Base-by-base conservation (phyloP, 1,140 invertebrate genomes). In the Zeugodacus cucurbitae region DNA sequence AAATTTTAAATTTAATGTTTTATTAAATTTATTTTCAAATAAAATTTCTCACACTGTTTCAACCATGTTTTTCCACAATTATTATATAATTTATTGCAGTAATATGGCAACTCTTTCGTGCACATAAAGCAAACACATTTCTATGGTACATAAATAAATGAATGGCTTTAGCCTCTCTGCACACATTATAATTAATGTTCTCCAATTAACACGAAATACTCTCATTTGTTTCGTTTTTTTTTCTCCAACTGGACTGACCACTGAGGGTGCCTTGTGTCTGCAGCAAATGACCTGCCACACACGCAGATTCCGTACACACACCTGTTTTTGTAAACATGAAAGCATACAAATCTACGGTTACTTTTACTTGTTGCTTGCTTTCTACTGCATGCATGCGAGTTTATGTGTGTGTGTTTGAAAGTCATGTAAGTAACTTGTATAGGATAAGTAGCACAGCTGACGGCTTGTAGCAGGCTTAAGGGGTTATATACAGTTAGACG, bases 141-240 rank as follows among this genome's bases (percentile, higher is more conserved):
- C 14, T 54, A 54, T 54, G 48, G 48, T 54, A 41, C 67, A 70
- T n/a, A 7, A 17, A 32, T 48, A 54, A 54, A 54, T 54, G 48
- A 14, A 54, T 54, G 48, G 48, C 48, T 54, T 54, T 54, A 17
- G 48, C 48, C 48, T 54, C 48, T 54, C 48, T 17, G 48, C 17
- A 54, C 48, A 74, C 67, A 74, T 37, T 34, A 74, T 74, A 74
- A 74, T 74, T 74, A 74, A 74, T 74, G 67, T 74, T 74, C 67
- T 74, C 67, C 67, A 74, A 74, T 74, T 74, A 74, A 74, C 67
- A 74, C 67, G 34, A 41, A 74, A 37, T 74, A 41, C 67, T 37
- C 67, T 34, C 67, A 74, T 74, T 74, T 74, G 41, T 20, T 34
- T 74, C 67, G 41, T 74, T 67, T n/a, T n/a, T n/a, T n/a, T n/a